Evolutionary conservation across 2,888 invertebrate species (phyloP), one percentile per base, ranked within the genome.

Genomic region (Allacma fusca): DNA sequence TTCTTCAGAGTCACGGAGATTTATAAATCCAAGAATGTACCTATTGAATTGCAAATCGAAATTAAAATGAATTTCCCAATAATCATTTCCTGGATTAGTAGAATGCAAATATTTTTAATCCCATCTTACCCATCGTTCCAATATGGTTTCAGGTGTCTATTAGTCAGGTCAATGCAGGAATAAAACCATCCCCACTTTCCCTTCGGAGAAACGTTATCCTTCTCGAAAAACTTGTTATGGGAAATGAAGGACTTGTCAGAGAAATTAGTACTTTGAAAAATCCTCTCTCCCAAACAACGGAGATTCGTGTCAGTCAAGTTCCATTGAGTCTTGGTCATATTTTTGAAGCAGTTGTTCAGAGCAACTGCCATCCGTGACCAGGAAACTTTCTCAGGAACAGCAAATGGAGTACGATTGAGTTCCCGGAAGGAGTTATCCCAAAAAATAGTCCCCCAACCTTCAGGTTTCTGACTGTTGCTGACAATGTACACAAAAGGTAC

Each of bases 251-350:
- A 59, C 7, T 29, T 29, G 67, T 67, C 67, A 16, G 13, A 12
- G 21, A 67, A 67, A 29, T 67, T 21, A 50, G 40, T 9, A 40
- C 13, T 40, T 19, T 28, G 12, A 26, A 71, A 71, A 28, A 57
- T 5, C 26, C 50, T 71, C 5, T 57, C 43, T 19, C 71, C 71
- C 24, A 71, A 23, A n/a, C 50, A 57, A 13, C 50, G 21, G 12
- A 71, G 50, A 57, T 71, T 71, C 7, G 57, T 26, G 16, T 71
- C 71, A 1, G 71, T 57, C 13, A 71, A 29, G 26, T 71, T 57
- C 71, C 69, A 69, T 21, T 69, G 2, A 0, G 69, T 69, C 1
- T 69, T 34, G 13, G 69, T 57, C 57, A 28, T 50, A 9, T 26
- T 26, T 71, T 57, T 71, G 26, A 71, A 71, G 43, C 23, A 71